Evolutionary conservation across 2,797 vertebrate genomes (phyloP), one percentile per base, ranked within the genome.

Genomic region (Triplophysa bombifrons): DNA sequence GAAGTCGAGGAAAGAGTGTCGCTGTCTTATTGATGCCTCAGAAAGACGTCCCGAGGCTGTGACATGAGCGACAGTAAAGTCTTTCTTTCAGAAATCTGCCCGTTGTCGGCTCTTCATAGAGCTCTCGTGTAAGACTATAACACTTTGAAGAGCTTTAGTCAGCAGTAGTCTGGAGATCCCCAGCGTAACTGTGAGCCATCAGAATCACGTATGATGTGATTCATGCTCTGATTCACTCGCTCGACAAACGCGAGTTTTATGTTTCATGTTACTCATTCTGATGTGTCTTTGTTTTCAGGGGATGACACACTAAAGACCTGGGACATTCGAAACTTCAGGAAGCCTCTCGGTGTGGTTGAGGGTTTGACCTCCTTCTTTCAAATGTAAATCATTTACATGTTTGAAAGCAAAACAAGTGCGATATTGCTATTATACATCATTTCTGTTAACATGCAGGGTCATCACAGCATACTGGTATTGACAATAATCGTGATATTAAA

Each of bases 281-380:
- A 41, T 65, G 60, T 34, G 25, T 61, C 25, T 61, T 16, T 75
- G 27, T 82, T 88, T 69, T 27, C n/a, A 99, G 98, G 98, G 67
- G 98, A 99, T 79, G 97, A 99, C 89, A 96, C 97, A 48, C 91
- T 99, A 78, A 99, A 99, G 91, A 91, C 90, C 30, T 99, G 98
- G 98, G 98, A 99, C 82, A 94, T 99, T 30, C 96, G 98, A 12
- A 96, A 94, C 87, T 99, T 99, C 91, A 96, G 92, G 91, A 95
- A 96, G 67, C 95, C 97, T 66, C 91, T 99, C 66, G 94, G 96
- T 81, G 93, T 94, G 46, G 93, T 94, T 0, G 92, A 88, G 0
- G 91, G 92, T 44, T 90, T 99, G 71, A 91, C 93, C 68, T 97
- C 93, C 90, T 94, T 93, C 90, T 99, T 98, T 84, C 85, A 97